These are phyloP conservation scores for Andrena praecox DNA, from an alignment of 2,888 invertebrate genomes.

Conservation along the genomic window DNA sequence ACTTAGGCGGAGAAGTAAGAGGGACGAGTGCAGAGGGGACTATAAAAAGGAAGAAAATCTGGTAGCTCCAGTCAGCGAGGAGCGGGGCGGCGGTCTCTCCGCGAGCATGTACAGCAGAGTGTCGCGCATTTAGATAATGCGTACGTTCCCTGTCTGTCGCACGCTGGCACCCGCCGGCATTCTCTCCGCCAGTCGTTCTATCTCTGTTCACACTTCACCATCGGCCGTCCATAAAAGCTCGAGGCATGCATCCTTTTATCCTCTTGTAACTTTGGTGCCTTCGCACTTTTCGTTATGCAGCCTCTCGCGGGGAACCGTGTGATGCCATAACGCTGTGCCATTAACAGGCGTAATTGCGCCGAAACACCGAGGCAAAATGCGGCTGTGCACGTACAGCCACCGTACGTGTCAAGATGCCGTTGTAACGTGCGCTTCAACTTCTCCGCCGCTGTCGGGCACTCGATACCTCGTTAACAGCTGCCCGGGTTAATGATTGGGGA, in stretches of 20 bases:
- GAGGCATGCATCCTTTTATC: constrained; percentile 84
- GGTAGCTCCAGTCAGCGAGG: constrained; percentile 49
- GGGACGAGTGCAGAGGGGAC: constrained; percentile 20
- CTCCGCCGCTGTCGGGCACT: neutral
- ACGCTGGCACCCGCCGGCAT: constrained; percentile 39
- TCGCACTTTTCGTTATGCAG: constrained; percentile 73
- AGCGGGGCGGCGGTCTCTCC: constrained; percentile 38
- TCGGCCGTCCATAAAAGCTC: constrained; percentile 79
- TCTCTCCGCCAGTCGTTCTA: constrained; percentile 64
- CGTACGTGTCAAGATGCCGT: constrained; percentile 17
- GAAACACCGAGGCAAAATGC: constrained; percentile 74
- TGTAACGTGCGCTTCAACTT: neutral
- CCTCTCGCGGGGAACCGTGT: constrained; percentile 56
- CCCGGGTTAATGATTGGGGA: neutral
- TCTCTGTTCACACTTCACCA: constrained; percentile 72
- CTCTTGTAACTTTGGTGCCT: constrained; percentile 82
- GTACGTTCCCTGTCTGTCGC: constrained; percentile 69
- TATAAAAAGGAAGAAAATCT: constrained; percentile 44
- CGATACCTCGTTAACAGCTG: neutral
- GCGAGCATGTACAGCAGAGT: constrained; percentile 69
- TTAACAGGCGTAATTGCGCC: constrained; percentile 82
- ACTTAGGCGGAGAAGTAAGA: constrained; percentile 47
- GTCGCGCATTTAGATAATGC: constrained; percentile 84
- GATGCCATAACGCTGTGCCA: constrained; percentile 74
- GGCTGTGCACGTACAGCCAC: constrained; percentile 18